Evolutionary conservation across 2,888 invertebrate genomes (phyloP).

Genomic region (Epistrophe grossulariae): DNA sequence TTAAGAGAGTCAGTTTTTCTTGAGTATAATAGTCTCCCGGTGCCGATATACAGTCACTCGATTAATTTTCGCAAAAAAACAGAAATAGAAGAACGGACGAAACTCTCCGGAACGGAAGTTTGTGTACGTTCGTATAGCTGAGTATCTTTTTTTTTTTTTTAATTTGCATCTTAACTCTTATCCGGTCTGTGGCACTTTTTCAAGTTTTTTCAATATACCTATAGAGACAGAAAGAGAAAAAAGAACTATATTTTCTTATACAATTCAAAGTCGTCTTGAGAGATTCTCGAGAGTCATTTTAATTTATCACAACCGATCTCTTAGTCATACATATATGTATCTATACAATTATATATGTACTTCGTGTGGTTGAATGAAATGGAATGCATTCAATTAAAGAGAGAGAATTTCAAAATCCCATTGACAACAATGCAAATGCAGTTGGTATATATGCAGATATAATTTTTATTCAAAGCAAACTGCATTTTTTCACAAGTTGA

Average conservation of each 20-base stretch:
- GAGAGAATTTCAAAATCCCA: slow-evolving; percentile 50
- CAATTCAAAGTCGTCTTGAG: slow-evolving; percentile 9
- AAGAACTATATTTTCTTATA: not conserved
- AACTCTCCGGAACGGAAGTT: slow-evolving; percentile 14
- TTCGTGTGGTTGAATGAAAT: not conserved
- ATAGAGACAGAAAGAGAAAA: slow-evolving; percentile 4
- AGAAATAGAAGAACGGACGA: not conserved
- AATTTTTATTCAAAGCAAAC: slow-evolving; percentile 21
- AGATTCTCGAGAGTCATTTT: slow-evolving; percentile 23
- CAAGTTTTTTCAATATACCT: not conserved
- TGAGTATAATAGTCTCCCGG: slow-evolving; percentile 63
- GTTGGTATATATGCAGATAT: slow-evolving; percentile 17
- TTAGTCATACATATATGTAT: slow-evolving; percentile 34
- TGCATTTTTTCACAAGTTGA: slow-evolving; percentile 23
- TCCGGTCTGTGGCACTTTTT: slow-evolving; percentile 47
- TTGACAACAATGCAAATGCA: slow-evolving; percentile 44
- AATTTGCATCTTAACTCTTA: slow-evolving; percentile 30
- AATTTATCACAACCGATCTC: slow-evolving; percentile 42
- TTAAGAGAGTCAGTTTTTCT: slow-evolving; percentile 42
- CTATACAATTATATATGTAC: not conserved
- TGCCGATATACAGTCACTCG: slow-evolving; percentile 42
- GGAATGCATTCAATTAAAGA: slow-evolving; percentile 56
- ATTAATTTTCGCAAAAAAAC: slow-evolving; percentile 26
- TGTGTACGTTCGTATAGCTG: slow-evolving; percentile 14
- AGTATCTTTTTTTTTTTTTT: not conserved